Base-by-base conservation (phyloP, 2,888 invertebrate species). In the Crossocerus cetratus region DNA sequence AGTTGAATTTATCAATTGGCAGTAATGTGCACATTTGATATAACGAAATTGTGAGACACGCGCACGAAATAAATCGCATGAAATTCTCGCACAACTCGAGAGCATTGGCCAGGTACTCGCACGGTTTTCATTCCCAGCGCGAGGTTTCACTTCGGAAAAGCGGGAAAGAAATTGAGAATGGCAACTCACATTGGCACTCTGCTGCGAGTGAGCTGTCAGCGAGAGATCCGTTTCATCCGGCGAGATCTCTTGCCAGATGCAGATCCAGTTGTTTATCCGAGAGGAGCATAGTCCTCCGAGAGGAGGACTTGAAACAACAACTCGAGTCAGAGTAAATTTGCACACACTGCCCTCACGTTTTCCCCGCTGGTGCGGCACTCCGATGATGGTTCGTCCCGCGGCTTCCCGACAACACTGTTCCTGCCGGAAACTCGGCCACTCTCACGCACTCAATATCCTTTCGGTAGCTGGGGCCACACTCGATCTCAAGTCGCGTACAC, bases 171-270 rank as follows among this genome's bases (percentile, higher is more conserved):
- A 55, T 42, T 49, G 49, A 68, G 64, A 32, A 32, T 32, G 11
- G 8, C 8, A 58, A 79, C 79, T 79, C 76, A 79, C 79, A 73
- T 60, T 59, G 66, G 44, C 61, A 60, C 63, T 73, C 55, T 67
- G 60, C 58, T 23, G 23, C 45, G 20, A 13, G 62, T 64, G 45
- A 32, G 69, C 61, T 57, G 78, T 78, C 78, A 76, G 70, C 70
- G 67, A 70, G 23, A 65, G 61, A 18, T 45, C 53, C 18, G 49
- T 43, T 55, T 72, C 67, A 58, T 76, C 57, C 68, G 54, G 53
- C 69, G 61, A 66, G 66, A 68, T 43, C 22, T 13, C 54, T 8
- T 59, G 44, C 55, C 21, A 53, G 64, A 72, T 64, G 63, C 23
- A 42, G 62, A 63, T 66, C 54, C 59, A 49, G 62, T 57, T 43